Percentiles rank a stretch among this genome's conserved stretches.
Conservation (phyloP, 2,888 invertebrate genomes). For the Polymixis lichenea region DNA sequence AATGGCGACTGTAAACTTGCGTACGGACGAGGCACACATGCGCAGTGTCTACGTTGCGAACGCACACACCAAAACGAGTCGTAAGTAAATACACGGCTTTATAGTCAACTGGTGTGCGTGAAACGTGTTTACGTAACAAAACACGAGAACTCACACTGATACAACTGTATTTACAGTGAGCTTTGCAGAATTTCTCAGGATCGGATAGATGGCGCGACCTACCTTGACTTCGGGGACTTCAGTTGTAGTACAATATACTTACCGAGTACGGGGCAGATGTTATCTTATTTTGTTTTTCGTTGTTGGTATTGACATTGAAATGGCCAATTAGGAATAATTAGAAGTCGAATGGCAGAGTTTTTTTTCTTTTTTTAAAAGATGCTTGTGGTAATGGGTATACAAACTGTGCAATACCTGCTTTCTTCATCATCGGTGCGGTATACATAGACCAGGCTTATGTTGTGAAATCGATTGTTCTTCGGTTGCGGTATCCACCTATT, state of each 20-base stretch:
- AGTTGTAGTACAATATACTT: constrained; percentile 10
- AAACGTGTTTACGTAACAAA: constrained; percentile 66
- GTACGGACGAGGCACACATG: constrained; percentile 70
- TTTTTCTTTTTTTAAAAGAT: constrained; percentile 2
- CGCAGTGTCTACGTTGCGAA: constrained; percentile 61
- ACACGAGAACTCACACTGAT: constrained; percentile 66
- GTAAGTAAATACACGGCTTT: constrained; percentile 64
- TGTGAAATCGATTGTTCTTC: constrained; percentile 65
- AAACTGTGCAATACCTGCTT: not conserved
- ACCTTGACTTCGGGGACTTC: constrained; percentile 37
- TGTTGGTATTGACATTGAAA: constrained; percentile 57
- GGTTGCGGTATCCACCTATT: constrained; percentile 49
- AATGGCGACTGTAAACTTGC: constrained; percentile 63
- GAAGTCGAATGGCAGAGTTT: constrained; percentile 7
- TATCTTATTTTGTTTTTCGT: constrained; percentile 45
- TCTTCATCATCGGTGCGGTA: constrained; percentile 1
- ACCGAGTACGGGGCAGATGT: constrained; percentile 34
- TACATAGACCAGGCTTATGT: constrained; percentile 26
- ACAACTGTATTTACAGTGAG: constrained; percentile 62
- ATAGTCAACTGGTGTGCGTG: constrained; percentile 66
- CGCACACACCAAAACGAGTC: constrained; percentile 58
- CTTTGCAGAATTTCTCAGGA: constrained; percentile 61
- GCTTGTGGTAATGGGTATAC: not conserved
- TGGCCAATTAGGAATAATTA: constrained; percentile 49
- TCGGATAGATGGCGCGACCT: constrained; percentile 80